A percentile compares a stretch with the other conserved stretches of the same genome.
Conservation (phyloP, 2,888 invertebrate genomes). For the Creontiades dilutus region DNA sequence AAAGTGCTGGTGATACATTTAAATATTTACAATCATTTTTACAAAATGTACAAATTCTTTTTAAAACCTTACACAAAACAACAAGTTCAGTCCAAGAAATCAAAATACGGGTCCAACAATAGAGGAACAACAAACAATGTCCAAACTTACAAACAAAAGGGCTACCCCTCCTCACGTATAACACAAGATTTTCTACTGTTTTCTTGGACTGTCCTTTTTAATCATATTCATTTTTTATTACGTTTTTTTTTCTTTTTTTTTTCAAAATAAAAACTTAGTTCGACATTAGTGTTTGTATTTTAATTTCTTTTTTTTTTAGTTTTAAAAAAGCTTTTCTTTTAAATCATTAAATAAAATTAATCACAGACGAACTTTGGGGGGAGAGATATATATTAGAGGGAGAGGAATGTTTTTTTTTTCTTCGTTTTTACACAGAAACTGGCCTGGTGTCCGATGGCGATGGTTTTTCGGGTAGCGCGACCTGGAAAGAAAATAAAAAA, state of each 20-base stretch:
- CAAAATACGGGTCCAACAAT: background rate
- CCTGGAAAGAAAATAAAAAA: constrained; percentile 81
- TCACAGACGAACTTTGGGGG: constrained; percentile 71
- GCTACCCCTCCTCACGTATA: background rate
- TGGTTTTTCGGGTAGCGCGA: constrained; percentile 81
- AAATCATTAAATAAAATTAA: constrained; percentile 70
- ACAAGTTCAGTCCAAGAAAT: constrained; percentile 65
- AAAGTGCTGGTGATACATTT: constrained; percentile 66
- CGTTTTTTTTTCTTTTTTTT: background rate
- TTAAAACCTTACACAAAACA: constrained; percentile 51
- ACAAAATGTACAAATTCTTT: constrained; percentile 66
- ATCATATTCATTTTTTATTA: too few relatives aligned
- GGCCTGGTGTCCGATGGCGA: constrained; percentile 82
- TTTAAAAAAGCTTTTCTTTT: constrained; percentile 59
- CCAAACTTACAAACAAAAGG: constrained; percentile 11
- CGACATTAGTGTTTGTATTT: constrained; percentile 63
- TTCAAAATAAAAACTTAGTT: constrained; percentile 61
- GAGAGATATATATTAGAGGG: constrained; percentile 17
- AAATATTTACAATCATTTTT: constrained; percentile 68
- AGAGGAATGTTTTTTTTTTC: constrained; percentile 47
- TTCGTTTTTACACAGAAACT: constrained; percentile 77
- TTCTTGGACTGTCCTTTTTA: constrained; percentile 48
- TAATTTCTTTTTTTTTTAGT: constrained; percentile 40
- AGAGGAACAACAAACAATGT: constrained; percentile 50
- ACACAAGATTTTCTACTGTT: background rate